Evolutionary conservation across 1,140 invertebrate species (phyloP), one percentile per base, ranked within the genome.

Genomic region (Frieseomelitta varia): DNA sequence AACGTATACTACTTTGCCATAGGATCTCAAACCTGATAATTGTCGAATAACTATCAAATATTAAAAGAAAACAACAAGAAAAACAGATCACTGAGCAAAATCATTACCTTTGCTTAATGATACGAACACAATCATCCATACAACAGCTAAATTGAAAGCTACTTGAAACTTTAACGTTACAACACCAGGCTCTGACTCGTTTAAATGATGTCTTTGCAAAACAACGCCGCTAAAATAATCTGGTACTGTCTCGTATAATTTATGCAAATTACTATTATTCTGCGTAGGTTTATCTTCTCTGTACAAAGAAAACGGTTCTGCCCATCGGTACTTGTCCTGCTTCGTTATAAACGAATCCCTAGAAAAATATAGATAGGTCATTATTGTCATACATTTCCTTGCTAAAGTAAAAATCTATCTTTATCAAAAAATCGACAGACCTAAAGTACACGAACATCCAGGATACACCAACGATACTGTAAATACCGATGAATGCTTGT

Each of bases 111-210:
- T 98, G 92, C 97, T 98, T 6, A 99, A 95, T n/a, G 97, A 97
- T 17, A 99, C 96, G 90, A 98, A 98, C 19, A 98, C 96, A 58
- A 98, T 97, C 95, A 98, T 97, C 98, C 98, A 99, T 24, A 98
- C 97, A 8, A 98, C 96, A 2, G 97, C 97, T 91, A 99, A 95
- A 93, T 98, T 98, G 93, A 98, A 98, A 6, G 97, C 97, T 76
- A 98, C 96, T 95, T 98, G 97, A 93, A 98, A 98, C 92, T 98
- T 98, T 55, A 98, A 96, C 12, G 96, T 96, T 11, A 97, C 96
- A 61, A 96, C 92, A 76, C 94, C 94, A 75, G 95, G 96, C 79
- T 96, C 96, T n/a, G 96, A 93, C 14, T 96, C 95, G 73, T 94
- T 94, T 39, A 96, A 90, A 90, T 96, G 95, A 89, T 95, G 95